These are phyloP conservation scores for Anastatus disparis DNA, from an alignment of 1,140 invertebrate species.

Conservation along the genomic window DNA sequence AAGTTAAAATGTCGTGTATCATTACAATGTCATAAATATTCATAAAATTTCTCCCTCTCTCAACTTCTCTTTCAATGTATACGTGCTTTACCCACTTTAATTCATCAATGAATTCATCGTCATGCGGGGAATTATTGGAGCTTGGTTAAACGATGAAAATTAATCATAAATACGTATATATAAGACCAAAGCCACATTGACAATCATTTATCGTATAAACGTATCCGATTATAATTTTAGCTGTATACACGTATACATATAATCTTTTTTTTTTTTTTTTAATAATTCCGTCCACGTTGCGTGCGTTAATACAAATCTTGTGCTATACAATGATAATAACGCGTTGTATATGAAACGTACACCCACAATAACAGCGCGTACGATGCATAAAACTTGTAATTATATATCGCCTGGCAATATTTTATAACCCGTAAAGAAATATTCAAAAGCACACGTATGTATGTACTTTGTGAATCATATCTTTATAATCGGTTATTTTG, in stretches of 20 bases:
- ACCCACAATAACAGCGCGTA: too few species aligned
- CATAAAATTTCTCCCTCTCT: background rate
- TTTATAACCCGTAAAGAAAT: background rate
- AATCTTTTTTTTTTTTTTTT: too few species aligned
- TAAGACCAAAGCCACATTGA: background rate
- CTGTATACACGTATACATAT: too few species aligned
- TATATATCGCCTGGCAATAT: too few species aligned
- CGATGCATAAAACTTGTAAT: too few species aligned
- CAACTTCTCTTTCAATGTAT: too few species aligned
- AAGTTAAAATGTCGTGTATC: background rate
- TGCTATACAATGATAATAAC: too few species aligned
- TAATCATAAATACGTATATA: background rate
- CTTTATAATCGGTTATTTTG: background rate
- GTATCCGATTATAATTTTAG: too few species aligned
- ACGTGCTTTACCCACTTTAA: too few species aligned
- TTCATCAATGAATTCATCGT: background rate
- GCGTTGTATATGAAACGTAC: too few species aligned
- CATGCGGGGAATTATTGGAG: background rate
- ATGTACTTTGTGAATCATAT: background rate
- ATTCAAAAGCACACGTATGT: background rate
- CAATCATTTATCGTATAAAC: slow-evolving; percentile 6
- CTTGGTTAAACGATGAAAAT: background rate
- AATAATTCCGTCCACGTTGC: too few species aligned
- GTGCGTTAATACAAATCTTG: too few species aligned
- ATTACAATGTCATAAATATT: background rate